Percentiles rank a stretch among this genome's conserved stretches.
Conservation (phyloP, 2,113 vertebrate species). For the Cyphomyrus plagiostoma region DNA sequence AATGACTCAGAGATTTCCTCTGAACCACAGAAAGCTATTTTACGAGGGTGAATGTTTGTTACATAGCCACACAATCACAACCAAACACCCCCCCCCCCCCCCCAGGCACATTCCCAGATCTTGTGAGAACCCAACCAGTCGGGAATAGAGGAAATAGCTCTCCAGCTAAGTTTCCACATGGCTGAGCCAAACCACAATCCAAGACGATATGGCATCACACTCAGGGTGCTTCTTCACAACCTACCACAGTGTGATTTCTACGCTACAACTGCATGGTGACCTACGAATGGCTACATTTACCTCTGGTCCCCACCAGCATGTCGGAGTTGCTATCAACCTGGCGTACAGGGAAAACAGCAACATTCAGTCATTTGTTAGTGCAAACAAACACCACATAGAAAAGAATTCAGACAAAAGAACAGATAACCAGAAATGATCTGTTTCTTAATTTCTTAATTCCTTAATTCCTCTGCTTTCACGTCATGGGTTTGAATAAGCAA, state of each 20-base stretch:
- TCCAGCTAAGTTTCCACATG: not conserved
- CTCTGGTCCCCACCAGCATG: not conserved
- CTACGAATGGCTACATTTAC: not conserved
- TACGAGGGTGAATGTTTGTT: not conserved
- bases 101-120: not conserved
- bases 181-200: not conserved
- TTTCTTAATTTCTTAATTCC: no score
- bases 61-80: not conserved
- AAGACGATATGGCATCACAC: not conserved
- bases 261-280: not conserved
- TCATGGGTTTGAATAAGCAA: not conserved
- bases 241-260: not conserved
- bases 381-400: slow-evolving; percentile 1
- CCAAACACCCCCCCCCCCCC: no score
- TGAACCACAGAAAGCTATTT: not conserved
- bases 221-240: not conserved
- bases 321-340: not conserved
- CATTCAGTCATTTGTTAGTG: not conserved
- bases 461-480: not conserved
- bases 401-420: slow-evolving; percentile 3
- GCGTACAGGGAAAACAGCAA: not conserved
- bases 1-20: not conserved
- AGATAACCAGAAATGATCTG: not conserved
- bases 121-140: not conserved
- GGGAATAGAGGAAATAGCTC: not conserved